Evolutionary conservation across 2,888 invertebrate genomes (phyloP).

Genomic region (Nephrocerus scutellatus): DNA sequence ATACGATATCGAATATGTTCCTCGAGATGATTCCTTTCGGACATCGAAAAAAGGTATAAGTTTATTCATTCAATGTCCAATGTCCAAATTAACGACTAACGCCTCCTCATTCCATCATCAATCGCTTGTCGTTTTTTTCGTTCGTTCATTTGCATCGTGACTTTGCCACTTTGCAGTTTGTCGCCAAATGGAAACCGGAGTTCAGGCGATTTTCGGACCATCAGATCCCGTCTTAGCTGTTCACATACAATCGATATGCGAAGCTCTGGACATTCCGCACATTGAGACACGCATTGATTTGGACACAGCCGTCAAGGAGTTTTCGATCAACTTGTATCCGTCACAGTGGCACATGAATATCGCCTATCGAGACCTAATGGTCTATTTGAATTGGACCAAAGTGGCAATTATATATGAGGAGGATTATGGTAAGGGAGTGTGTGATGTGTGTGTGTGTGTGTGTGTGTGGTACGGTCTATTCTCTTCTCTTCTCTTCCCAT

Average conservation of each 20-base stretch:
- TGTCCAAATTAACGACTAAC: not conserved
- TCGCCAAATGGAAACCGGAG: constrained; percentile 68
- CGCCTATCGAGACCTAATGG: constrained; percentile 79
- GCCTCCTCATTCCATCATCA: not conserved
- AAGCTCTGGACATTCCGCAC: constrained; percentile 84
- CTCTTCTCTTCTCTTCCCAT: not conserved
- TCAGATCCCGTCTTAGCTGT: constrained; percentile 74
- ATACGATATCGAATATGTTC: constrained; percentile 89
- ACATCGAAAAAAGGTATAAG: constrained; percentile 80
- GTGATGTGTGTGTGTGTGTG: too few relatives aligned
- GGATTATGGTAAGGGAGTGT: constrained; percentile 72
- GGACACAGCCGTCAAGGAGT: constrained; percentile 53
- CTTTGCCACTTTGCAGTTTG: too few relatives aligned
- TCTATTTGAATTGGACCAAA: constrained; percentile 85
- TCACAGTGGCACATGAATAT: constrained; percentile 72
- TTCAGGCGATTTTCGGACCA: constrained; percentile 83
- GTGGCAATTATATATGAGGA: constrained; percentile 92
- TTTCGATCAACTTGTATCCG: constrained; percentile 85
- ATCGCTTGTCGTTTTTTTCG: not conserved
- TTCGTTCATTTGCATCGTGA: too few relatives aligned
- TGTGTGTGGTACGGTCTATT: not conserved
- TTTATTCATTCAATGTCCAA: not conserved
- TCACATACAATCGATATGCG: constrained; percentile 83
- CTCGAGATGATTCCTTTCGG: constrained; percentile 82
- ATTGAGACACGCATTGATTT: constrained; percentile 68